phyloP scores from a whole-genome alignment of 2,113 vertebrate species.

The Zosterops borbonicus region DNA sequence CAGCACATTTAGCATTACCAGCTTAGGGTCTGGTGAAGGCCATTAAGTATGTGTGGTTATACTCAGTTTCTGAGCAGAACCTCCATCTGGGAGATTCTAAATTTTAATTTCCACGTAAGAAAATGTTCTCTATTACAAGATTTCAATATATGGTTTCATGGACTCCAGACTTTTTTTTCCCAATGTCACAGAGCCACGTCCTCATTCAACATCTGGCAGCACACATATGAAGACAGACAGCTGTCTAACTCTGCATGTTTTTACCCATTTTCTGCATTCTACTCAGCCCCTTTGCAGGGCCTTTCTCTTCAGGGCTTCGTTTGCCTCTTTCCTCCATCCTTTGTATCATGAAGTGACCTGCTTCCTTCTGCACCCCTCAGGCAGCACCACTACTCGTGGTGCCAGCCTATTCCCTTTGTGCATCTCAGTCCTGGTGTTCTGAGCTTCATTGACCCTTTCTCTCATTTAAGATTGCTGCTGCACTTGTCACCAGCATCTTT shows the following conservation, averaged over 20 bases:
- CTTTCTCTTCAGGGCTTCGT: neutral
- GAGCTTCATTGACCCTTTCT: neutral
- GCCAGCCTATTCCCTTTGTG: neutral
- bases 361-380: neutral
- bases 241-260: neutral
- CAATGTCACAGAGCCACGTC: neutral
- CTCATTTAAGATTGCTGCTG: neutral
- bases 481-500: neutral
- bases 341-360: accelerated
- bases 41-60: neutral
- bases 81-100: neutral
- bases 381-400: accelerated
- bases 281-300: neutral
- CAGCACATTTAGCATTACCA: neutral
- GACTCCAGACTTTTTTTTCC: neutral
- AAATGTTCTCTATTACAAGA: neutral
- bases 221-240: neutral
- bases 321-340: neutral
- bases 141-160: neutral
- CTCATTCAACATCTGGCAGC: neutral
- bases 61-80: neutral
- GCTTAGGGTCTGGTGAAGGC: neutral
- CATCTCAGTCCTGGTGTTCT: neutral
- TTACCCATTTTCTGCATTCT: neutral
- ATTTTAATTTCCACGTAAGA: neutral